Conservation (phyloP, 2,113 vertebrate genomes). For the Pampusana beccarii region DNA sequence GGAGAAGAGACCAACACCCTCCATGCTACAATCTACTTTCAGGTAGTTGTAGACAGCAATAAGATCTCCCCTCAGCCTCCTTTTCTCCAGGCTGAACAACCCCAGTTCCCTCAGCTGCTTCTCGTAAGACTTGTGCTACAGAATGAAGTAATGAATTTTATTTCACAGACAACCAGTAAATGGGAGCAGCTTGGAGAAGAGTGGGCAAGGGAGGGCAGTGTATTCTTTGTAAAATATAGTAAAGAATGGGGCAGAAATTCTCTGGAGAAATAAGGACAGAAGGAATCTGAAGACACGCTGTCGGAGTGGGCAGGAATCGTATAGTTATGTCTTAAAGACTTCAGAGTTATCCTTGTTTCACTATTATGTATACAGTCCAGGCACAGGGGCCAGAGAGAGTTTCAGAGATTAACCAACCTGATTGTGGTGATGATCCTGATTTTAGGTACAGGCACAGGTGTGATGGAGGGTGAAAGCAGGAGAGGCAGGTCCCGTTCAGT, state of each 20-base stretch:
- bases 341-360: neutral
- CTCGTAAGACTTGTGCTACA: no score
- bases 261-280: neutral
- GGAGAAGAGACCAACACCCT: no score
- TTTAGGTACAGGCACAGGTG: neutral
- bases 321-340: neutral
- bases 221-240: neutral
- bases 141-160: neutral
- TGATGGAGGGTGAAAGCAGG: neutral
- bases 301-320: neutral
- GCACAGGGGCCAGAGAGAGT: neutral
- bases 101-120: no score
- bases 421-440: neutral
- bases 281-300: neutral
- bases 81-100: no score
- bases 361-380: neutral
- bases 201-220: neutral
- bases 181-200: neutral
- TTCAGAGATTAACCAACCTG: neutral
- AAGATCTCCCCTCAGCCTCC: no score
- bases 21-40: no score
- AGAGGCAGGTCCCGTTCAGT: neutral
- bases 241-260: neutral
- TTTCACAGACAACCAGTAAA: neutral
- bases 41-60: no score